A percentile compares a stretch with the other conserved stretches of the same genome.
Conservation (phyloP, 2,797 vertebrate genomes). For the Halcyon badia region DNA sequence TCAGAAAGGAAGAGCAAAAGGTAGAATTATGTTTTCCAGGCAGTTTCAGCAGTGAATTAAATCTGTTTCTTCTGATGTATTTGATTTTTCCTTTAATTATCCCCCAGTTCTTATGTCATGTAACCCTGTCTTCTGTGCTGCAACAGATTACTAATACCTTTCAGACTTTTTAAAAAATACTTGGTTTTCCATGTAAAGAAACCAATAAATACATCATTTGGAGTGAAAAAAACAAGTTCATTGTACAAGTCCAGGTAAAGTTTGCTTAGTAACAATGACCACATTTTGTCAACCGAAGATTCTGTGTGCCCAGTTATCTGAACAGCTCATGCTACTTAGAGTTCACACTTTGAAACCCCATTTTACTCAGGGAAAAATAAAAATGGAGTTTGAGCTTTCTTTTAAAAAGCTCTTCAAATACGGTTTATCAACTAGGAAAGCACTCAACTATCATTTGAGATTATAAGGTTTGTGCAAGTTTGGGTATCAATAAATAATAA, state of each 20-base stretch:
- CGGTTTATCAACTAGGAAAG: background rate
- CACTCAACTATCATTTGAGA: constrained; percentile 24
- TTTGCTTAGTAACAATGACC: constrained; percentile 5
- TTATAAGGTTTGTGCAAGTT: constrained; percentile 34
- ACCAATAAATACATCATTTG: background rate
- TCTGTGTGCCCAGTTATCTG: background rate
- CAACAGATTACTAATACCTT: constrained; percentile 30
- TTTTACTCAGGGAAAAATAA: background rate
- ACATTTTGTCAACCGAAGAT: background rate
- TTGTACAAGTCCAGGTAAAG: background rate
- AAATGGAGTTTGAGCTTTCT: background rate
- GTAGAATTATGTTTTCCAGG: constrained; percentile 4
- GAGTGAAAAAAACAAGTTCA: background rate
- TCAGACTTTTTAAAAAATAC: constrained; percentile 29
- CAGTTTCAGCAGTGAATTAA: constrained; percentile 39
- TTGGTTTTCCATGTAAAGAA: background rate
- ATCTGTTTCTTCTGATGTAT: constrained; percentile 52
- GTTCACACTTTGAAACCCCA: background rate
- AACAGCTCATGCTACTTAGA: background rate
- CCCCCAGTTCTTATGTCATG: constrained; percentile 2
- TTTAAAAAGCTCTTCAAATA: background rate
- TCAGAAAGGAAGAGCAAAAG: constrained; percentile 10
- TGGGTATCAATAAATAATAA: constrained; percentile 62
- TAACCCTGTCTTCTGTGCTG: constrained; percentile 34
- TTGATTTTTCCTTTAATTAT: constrained; percentile 63